Evolutionary conservation across 2,113 vertebrate species (phyloP).

Genomic region (Panthera uncia): DNA sequence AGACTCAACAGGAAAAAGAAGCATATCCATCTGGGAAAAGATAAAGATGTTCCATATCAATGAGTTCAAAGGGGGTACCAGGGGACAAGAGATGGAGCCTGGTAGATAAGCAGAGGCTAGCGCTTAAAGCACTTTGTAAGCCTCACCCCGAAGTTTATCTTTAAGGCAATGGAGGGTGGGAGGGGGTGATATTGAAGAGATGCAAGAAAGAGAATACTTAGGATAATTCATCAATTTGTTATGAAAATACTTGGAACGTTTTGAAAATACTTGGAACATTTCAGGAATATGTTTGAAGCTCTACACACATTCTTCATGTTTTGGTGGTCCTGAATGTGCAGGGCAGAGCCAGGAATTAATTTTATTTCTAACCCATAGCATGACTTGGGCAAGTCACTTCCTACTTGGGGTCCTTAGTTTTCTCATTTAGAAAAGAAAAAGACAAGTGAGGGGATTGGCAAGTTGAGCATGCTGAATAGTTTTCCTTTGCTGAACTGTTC

Average conservation of each 20-base stretch:
- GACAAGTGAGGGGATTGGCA: background rate
- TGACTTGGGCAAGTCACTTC: background rate
- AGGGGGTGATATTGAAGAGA: background rate
- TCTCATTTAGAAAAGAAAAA: background rate
- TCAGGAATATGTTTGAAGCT: background rate
- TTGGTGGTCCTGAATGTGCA: background rate
- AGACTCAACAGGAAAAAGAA: background rate
- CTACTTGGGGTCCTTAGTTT: background rate
- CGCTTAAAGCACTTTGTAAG: background rate
- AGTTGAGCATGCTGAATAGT: background rate
- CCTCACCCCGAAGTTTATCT: background rate
- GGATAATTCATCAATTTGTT: background rate
- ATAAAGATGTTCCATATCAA: background rate
- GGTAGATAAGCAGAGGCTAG: background rate
- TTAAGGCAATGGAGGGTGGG: background rate
- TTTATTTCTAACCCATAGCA: background rate
- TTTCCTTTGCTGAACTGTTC: constrained; percentile 47
- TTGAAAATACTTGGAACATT: background rate
- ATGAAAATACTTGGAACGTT: background rate
- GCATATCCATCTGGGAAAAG: background rate
- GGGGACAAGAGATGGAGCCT: background rate
- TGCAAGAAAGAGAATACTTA: background rate
- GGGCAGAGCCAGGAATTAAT: background rate
- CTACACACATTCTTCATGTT: background rate
- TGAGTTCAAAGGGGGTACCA: background rate